Evolutionary conservation across 2,797 vertebrate genomes (phyloP).

Genomic region (Lacerta viridis): DNA sequence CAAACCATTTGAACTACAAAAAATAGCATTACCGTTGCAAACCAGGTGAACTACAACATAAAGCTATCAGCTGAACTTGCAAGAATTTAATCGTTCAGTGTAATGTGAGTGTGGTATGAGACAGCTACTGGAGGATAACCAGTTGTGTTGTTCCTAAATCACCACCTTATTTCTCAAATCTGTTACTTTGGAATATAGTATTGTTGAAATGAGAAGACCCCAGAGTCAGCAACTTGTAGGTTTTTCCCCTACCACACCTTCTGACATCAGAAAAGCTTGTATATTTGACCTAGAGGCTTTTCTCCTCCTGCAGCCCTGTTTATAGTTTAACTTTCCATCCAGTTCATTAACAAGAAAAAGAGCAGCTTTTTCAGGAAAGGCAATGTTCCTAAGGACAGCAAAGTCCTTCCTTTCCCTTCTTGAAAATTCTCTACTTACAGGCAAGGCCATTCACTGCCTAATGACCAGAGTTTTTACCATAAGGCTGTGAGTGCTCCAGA

Average conservation of each 20-base stretch:
- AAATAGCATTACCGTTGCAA: background rate
- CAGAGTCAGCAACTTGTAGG: conserved; percentile 16
- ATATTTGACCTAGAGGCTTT: conserved; percentile 8
- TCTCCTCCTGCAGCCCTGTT: background rate
- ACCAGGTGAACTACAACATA: background rate
- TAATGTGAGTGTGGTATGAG: background rate
- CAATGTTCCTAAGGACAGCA: background rate
- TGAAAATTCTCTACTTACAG: conserved; percentile 15
- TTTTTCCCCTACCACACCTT: background rate
- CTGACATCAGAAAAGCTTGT: background rate
- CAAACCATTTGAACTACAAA: background rate
- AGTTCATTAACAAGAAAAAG: conserved; percentile 31
- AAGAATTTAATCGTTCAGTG: background rate
- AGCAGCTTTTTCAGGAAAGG: conserved; percentile 23
- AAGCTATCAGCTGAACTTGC: background rate
- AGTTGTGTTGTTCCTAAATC: background rate
- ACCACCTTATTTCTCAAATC: background rate
- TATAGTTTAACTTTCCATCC: conserved; percentile 32
- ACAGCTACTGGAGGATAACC: background rate
- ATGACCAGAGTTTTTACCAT: conserved; percentile 28
- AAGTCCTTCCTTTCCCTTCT: background rate
- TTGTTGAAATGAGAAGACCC: conserved; percentile 20
- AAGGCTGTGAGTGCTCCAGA: conserved; percentile 17
- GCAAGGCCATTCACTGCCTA: conserved; percentile 20
- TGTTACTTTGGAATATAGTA: conserved; percentile 8